A percentile compares a stretch with the other conserved stretches of the same genome.
Conservation (phyloP, 2,888 invertebrate genomes). For the Anoncus sp. region DNA sequence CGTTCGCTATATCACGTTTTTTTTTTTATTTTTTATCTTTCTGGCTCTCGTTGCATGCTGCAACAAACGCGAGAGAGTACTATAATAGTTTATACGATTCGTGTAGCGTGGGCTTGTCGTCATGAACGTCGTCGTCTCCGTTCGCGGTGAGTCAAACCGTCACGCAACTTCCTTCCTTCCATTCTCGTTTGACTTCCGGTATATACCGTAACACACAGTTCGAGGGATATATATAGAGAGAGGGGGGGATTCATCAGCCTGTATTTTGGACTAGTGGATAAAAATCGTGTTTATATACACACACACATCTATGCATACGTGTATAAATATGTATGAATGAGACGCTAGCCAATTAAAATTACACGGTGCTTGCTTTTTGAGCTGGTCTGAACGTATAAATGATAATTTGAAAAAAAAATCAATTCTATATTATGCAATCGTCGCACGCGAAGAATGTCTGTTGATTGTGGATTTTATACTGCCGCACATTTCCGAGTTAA, state of each 20-base stretch:
- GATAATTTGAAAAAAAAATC: conserved; percentile 17
- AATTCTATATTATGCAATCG: conserved; percentile 11
- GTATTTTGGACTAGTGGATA: conserved; percentile 27
- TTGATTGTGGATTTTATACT: background rate
- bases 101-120: conserved; percentile 48
- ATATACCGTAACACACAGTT: conserved; percentile 60
- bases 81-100: conserved; percentile 54
- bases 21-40: too few species aligned
- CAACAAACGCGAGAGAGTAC: conserved; percentile 26
- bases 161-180: conserved; percentile 76
- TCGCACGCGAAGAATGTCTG: background rate
- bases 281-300: conserved; percentile 34
- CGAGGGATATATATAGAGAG: conserved; percentile 39
- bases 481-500: background rate
- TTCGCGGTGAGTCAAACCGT: conserved; percentile 70
- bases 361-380: conserved; percentile 40
- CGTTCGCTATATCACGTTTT: background rate
- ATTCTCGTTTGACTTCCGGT: conserved; percentile 73
- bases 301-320: background rate
- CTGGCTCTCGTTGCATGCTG: conserved; percentile 27
- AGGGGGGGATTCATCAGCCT: conserved; percentile 54
- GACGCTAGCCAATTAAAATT: conserved; percentile 52
- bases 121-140: conserved; percentile 52
- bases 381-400: background rate
- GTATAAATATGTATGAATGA: conserved; percentile 21